These are phyloP conservation scores for Drosophila mojavensis DNA, from an alignment of 1,140 invertebrate species.

Conservation along the genomic window DNA sequence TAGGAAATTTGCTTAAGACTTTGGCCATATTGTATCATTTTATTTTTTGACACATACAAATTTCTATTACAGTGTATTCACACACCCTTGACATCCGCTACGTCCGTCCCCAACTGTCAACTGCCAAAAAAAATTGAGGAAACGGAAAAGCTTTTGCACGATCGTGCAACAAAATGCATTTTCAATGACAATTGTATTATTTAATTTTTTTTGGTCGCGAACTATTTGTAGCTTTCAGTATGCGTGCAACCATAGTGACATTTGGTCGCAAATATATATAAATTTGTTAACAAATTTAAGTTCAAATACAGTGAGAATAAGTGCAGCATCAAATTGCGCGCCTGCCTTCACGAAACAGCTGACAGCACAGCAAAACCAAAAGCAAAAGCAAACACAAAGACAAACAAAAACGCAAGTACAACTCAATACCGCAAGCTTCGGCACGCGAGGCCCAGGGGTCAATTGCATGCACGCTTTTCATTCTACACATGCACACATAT, in stretches of 20 bases:
- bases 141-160: constrained; percentile 44
- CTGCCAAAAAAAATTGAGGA: constrained; percentile 9
- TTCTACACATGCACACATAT: not conserved
- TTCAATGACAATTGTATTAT: constrained; percentile 20
- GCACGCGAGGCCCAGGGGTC: not conserved
- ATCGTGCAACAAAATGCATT: constrained; percentile 33
- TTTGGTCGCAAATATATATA: constrained; percentile 17
- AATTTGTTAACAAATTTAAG: not conserved
- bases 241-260: constrained; percentile 47
- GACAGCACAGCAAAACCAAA: not conserved
- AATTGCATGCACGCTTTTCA: not conserved
- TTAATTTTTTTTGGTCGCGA: constrained; percentile 23
- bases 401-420: constrained; percentile 22
- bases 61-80: constrained; percentile 13
- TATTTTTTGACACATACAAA: not conserved
- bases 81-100: not conserved
- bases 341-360: too few relatives aligned
- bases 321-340: constrained; percentile 5
- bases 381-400: not conserved
- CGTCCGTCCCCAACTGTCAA: not conserved
- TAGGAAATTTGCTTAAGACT: not conserved
- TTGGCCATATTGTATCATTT: too few relatives aligned
- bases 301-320: constrained; percentile 23
- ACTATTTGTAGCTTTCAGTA: constrained; percentile 47
- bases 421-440: not conserved